Evolutionary conservation across 2,888 invertebrate genomes (phyloP), one percentile per base, ranked within the genome.

Genomic region (Eupithecia tripunctaria): DNA sequence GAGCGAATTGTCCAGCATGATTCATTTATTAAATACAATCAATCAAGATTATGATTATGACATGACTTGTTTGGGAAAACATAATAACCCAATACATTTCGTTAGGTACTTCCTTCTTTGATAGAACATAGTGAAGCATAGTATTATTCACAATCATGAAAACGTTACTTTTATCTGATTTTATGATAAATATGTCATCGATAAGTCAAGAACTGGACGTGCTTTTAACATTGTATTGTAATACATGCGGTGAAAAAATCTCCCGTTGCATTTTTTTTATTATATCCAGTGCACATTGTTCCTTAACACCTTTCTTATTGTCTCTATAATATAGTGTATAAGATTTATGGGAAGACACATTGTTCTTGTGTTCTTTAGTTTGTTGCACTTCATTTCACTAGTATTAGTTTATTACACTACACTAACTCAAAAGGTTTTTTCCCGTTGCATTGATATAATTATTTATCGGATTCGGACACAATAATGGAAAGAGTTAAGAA

Each of bases 161-260:
- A 51, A 10, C 21, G 21, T 2, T 51, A 51, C 51, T n/a, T n/a
- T 51, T 51, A 51, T 51, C 51, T 51, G 51, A 51, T 47, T 47
- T 47, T 10, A 3, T 21, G 51, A 51, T 51, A 51, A 29, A 21
- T 51, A 51, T 0, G 21, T n/a, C 51, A 12, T 51, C 51, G 21
- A 51, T 51, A 51, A 51, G 21, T 12, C 70, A 59, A 66, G 65
- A 66, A 66, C 65, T 70, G 66, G 59, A 59, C 41, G 7, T 29
- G 29, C 27, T 29, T 60, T 29, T 29, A 29, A 60, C 2, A 60
- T 29, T 56, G 4, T 5, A 60, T 29, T 56, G 4, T 5, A 56
- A 56, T 21, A 47, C 47, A 10, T 21, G 47, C 3, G 7, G 43
- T 43, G 8, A 47, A 51, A 51, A 51, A 21, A 51, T 21, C 18